Evolutionary conservation across 2,888 invertebrate genomes (phyloP).

Genomic region (Polymixis flavicincta): DNA sequence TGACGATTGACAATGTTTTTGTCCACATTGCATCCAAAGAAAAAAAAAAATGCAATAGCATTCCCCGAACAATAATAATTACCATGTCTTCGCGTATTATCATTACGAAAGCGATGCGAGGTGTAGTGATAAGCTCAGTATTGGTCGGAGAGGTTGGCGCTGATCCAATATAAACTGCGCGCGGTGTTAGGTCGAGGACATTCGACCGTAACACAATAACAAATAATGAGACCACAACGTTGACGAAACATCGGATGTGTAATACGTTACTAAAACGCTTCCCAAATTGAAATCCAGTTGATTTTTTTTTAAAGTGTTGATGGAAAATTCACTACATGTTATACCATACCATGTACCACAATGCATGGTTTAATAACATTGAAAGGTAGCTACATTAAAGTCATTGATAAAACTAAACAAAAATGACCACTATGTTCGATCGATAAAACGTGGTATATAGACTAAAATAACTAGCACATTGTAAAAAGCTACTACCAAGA

Average conservation of each 20-base stretch:
- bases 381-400: not conserved
- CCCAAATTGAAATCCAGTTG: not conserved
- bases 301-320: not conserved
- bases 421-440: not conserved
- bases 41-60: not conserved
- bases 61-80: not conserved
- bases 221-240: conserved; percentile 52
- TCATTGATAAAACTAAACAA: not conserved
- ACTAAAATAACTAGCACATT: no score
- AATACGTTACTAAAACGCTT: not conserved
- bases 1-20: not conserved
- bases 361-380: not conserved
- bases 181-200: conserved; percentile 68
- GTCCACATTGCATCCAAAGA: not conserved
- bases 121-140: conserved; percentile 53
- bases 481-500: not conserved
- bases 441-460: not conserved
- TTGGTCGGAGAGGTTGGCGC: conserved; percentile 58
- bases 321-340: not conserved
- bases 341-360: no score
- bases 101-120: conserved; percentile 44
- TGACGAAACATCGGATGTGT: conserved; percentile 52
- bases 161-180: conserved; percentile 54
- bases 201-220: conserved; percentile 58
- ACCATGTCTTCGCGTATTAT: conserved; percentile 8